phyloP scores from a whole-genome alignment of 2,888 invertebrate species.

The Andrena haemorrhoa region DNA sequence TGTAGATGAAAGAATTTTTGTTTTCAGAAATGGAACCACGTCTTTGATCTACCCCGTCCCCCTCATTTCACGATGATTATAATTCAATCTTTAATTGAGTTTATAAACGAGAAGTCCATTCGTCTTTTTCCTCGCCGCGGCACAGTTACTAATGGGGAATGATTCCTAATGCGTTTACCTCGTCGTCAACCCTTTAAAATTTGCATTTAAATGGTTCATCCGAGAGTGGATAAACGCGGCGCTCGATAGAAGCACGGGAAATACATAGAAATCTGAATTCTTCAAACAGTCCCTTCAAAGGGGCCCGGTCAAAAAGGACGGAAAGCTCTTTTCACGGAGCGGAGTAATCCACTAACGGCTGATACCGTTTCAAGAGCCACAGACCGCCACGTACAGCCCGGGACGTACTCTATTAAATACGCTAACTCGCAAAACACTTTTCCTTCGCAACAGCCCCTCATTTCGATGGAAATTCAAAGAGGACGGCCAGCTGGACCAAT shows the following conservation, averaged over 20 bases:
- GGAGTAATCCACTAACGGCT: conserved; percentile 58
- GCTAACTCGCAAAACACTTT: conserved; percentile 53
- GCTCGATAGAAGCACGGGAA: conserved; percentile 16
- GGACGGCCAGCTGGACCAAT: conserved; percentile 2
- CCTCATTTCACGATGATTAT: too few species aligned
- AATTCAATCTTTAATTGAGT: too few species aligned
- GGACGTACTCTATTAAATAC: conserved; percentile 52
- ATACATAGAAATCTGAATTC: conserved; percentile 56
- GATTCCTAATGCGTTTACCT: conserved; percentile 45
- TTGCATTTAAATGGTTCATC: conserved; percentile 57
- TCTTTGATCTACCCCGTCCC: too few species aligned
- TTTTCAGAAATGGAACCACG: too few species aligned
- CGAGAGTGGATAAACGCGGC: conserved; percentile 42
- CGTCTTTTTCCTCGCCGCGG: too few species aligned
- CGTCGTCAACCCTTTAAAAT: conserved; percentile 31
- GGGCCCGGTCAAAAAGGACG: conserved; percentile 44
- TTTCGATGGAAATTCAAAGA: conserved; percentile 30
- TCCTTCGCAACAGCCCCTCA: not conserved
- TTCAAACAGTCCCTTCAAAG: conserved; percentile 42
- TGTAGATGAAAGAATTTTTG: too few species aligned
- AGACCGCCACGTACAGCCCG: conserved; percentile 40
- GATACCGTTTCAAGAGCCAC: conserved; percentile 57
- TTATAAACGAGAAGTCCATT: too few species aligned
- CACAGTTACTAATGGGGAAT: conserved; percentile 27
- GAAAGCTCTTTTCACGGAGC: conserved; percentile 52